Conservation (phyloP, 2,888 invertebrate genomes). For the Amiota mariae region DNA sequence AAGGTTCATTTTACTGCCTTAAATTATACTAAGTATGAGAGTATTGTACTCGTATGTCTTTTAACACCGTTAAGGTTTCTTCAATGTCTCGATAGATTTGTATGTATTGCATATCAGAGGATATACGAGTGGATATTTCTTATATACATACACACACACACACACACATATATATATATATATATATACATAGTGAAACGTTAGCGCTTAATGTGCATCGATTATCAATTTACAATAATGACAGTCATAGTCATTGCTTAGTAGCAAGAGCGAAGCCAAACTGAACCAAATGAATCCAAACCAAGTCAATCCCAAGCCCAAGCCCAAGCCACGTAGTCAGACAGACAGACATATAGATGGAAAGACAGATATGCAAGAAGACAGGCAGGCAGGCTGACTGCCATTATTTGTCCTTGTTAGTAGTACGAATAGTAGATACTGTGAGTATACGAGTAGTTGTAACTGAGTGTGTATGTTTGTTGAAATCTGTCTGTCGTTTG, state of each 20-base stretch:
- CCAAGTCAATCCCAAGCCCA: not conserved
- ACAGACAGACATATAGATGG: not conserved
- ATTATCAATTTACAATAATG: constrained; percentile 29
- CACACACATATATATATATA: too few species aligned
- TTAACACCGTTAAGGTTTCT: too few species aligned
- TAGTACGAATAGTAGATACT: too few species aligned
- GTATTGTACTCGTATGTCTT: too few species aligned
- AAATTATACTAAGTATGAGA: too few species aligned
- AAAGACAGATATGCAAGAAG: not conserved
- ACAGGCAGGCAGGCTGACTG: not conserved
- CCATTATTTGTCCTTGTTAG: too few species aligned
- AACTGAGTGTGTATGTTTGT: not conserved
- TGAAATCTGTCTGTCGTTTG: not conserved
- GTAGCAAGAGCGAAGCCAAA: not conserved
- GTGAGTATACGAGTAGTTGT: not conserved
- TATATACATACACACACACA: not conserved
- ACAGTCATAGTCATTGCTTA: constrained; percentile 15
- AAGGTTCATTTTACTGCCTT: not conserved
- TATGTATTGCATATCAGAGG: not conserved
- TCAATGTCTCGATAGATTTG: too few species aligned
- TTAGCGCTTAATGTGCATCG: constrained; percentile 26
- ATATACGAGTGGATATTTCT: too few species aligned
- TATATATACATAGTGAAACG: not conserved
- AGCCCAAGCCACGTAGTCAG: not conserved
- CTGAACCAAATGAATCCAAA: too few species aligned